Base-by-base conservation (phyloP, 2,888 invertebrate genomes). In the Metellina segmentata region DNA sequence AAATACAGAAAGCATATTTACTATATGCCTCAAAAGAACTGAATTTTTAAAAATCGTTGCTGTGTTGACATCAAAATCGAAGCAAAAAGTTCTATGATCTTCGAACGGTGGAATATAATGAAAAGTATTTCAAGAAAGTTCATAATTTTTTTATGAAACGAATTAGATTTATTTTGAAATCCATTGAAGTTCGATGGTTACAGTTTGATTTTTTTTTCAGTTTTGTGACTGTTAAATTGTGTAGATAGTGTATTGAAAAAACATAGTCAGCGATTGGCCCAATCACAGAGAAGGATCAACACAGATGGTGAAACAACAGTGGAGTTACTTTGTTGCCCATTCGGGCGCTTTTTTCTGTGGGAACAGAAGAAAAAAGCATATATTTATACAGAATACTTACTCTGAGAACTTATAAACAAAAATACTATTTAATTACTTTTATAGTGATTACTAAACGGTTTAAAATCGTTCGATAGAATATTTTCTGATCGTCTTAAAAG, bases 261-360 rank as follows among this genome's bases (percentile, higher is more conserved):
- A 78, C 16, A 81, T 13, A 75, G 70, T 85, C 79, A 51, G 75
- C 78, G 85, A 81, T 77, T 75, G 88, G 81, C 72, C 87, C 82
- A 82, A 87, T 83, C 90, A 86, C 91, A 82, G 78, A 83, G 82
- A 86, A 52, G 74, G 20, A 61, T 52, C 86, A 87, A 87, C 91
- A 72, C 69, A 78, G 91, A 91, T 85, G 88, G 72, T 51, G 88
- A 81, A 51, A 75, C 75, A 61, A 83, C 51, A 53, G 70, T 85
- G 82, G 34, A 19, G 81, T 89, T 93, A 93, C 93, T 93, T 93
- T 89, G 92, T 91, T 70, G 93, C 93, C 93, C 93, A 93, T 93
- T 93, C 92, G 85, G 93, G 93, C 77, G 91, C 93, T 81, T 89
- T 93, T 83, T 93, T 93, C 92, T 93, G 93, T 91, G 89, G 34